phyloP scores from a whole-genome alignment of 2,113 vertebrate species.

The Emydura subglobosa region DNA sequence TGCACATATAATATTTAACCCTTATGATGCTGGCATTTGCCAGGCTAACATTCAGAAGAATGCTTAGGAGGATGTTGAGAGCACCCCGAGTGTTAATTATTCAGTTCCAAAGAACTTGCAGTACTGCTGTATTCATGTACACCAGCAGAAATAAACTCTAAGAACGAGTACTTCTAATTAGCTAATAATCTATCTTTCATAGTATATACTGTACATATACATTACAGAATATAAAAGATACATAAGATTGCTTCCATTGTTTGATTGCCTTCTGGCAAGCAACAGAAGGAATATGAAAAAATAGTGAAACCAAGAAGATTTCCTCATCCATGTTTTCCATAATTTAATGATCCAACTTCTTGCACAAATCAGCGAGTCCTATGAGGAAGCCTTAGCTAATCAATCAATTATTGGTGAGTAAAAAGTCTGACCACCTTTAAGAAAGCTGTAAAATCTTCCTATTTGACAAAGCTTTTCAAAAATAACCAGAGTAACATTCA shows the following conservation, averaged over 20 bases:
- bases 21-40: not conserved
- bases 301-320: not conserved
- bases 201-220: not conserved
- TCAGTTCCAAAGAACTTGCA: not conserved
- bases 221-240: not conserved
- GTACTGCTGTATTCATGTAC: not conserved
- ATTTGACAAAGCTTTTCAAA: not conserved
- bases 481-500: not conserved
- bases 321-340: not conserved
- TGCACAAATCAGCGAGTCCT: not conserved
- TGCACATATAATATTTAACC: not conserved
- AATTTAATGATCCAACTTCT: not conserved
- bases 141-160: not conserved
- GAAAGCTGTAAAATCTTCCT: not conserved
- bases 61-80: not conserved
- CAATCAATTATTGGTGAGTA: not conserved
- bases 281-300: not conserved
- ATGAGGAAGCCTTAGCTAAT: not conserved
- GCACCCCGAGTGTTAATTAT: not conserved
- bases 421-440: not conserved
- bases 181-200: not conserved
- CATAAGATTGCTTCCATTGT: not conserved
- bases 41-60: not conserved
- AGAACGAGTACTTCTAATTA: not conserved
- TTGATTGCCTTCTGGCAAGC: not conserved